Percentiles rank a stretch among this genome's conserved stretches.
Conservation (phyloP, 1,140 invertebrate species). For the Heterodera schachtii region DNA sequence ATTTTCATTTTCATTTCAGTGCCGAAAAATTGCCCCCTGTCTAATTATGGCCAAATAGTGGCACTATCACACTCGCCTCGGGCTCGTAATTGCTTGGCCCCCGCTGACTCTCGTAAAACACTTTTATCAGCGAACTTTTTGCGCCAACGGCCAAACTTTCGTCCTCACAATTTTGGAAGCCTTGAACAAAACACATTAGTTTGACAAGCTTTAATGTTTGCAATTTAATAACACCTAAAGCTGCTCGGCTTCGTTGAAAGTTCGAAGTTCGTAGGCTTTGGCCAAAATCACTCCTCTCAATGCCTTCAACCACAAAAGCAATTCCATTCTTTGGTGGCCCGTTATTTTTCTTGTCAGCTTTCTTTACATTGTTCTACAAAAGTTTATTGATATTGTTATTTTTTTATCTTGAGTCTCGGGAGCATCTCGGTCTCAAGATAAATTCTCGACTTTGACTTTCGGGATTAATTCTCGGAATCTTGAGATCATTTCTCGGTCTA, state of each 20-base stretch:
- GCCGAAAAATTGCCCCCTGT: neutral
- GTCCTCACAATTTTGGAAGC: constrained; percentile 1
- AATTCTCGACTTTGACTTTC: too few relatives aligned
- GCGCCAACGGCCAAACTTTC: neutral
- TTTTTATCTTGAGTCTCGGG: too few relatives aligned
- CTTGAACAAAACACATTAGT: neutral
- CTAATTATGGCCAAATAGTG: too few relatives aligned
- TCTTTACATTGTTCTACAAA: too few relatives aligned
- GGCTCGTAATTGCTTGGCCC: constrained; percentile 10
- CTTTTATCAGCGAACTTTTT: neutral
- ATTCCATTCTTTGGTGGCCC: neutral
- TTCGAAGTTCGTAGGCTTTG: constrained; percentile 2
- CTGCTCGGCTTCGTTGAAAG: constrained; percentile 11
- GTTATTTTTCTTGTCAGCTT: too few relatives aligned
- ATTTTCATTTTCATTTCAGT: too few relatives aligned
- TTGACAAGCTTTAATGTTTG: neutral
- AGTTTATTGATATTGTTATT: too few relatives aligned
- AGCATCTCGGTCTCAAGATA: too few relatives aligned
- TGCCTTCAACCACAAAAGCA: constrained; percentile 11
- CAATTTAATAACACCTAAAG: neutral
- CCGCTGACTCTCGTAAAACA: constrained; percentile 21
- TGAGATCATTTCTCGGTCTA: too few relatives aligned
- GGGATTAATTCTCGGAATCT: too few relatives aligned
- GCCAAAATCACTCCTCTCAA: constrained; percentile 19
- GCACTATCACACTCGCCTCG: neutral